Base-by-base conservation (phyloP, 2,113 vertebrate genomes). In the Nothocercus nigrocapillus region DNA sequence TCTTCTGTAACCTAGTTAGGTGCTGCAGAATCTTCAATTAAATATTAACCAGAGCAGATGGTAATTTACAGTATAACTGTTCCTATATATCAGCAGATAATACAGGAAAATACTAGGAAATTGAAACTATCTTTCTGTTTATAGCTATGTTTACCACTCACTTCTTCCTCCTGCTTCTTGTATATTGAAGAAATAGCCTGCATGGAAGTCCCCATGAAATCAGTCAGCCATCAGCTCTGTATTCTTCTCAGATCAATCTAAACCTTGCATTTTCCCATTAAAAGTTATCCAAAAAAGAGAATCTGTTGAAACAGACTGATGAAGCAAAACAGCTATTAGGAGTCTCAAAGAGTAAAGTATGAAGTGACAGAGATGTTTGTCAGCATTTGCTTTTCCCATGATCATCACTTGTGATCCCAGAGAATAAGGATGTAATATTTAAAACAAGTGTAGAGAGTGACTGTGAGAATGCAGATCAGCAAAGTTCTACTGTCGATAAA, bases 401-500 rank as follows among this genome's bases (percentile, higher is more conserved):
- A 82, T 94, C 86, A 95, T 72, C 94, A 86, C 61, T 25, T 84
- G 58, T 0, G 10, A 93, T 93, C 64, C 49, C 45, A 44, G 62
- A 68, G 89, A 90, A 84, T 87, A 93, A 72, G 58, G 94, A 61
- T 24, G 91, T 47, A 87, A 82, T 95, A 94, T 85, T 93, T 94
- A 95, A 89, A 97, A 76, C 47, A 72, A 89, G 76, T 77, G 36
- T 4, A 12, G 70, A 95, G 68, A 58, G 38, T 51, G 83, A 67
- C 64, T 91, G 68, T 72, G 81, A 93, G 94, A 95, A 92, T 82
- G 74, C 80, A 53, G 77, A 78, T 82, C 83, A 87, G 77, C 81
- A 86, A 82, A 95, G 92, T 94, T 95, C 77, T 87, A 11, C 84
- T 9, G 3, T 79, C 66, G 84, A 95, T 95, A 96, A 97, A 97